Percentiles rank a stretch among this genome's conserved stretches.
These are phyloP conservation scores for Garra rufa DNA, from an alignment of 2,113 vertebrate genomes.

Conservation along the genomic window DNA sequence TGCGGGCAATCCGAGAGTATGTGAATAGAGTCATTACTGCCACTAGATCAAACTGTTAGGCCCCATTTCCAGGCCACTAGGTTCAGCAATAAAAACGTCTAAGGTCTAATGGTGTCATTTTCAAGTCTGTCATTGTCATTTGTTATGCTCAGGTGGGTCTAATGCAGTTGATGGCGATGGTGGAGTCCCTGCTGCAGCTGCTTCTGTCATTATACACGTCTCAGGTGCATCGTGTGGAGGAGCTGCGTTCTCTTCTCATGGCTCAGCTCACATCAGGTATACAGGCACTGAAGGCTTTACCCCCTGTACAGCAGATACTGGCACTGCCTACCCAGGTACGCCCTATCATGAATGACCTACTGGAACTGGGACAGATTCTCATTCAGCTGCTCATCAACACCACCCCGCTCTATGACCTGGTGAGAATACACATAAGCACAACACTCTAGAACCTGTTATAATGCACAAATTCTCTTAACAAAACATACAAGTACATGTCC, in stretches of 20 bases:
- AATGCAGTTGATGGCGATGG: conserved; percentile 54
- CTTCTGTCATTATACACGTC: conserved; percentile 62
- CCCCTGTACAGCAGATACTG: conserved; percentile 54
- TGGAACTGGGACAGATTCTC: conserved; percentile 67
- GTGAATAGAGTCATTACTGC: conserved; percentile 26
- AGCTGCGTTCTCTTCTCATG: conserved; percentile 50
- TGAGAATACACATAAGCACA: conserved; percentile 47
- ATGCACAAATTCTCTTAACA: neutral
- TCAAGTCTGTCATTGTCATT: neutral
- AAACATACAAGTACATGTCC: neutral
- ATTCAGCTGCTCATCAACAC: conserved; percentile 74
- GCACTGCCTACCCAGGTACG: conserved; percentile 63
- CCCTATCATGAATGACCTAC: conserved; percentile 61
- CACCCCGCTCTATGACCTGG: conserved; percentile 73
- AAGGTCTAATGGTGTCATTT: neutral
- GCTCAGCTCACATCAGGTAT: conserved; percentile 28
- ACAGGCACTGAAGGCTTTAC: conserved; percentile 56
- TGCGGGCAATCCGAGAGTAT: neutral
- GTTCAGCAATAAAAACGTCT: neutral
- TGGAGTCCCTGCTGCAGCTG: conserved; percentile 56
- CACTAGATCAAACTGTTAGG: neutral
- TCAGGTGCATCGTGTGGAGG: conserved; percentile 58
- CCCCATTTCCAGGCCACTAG: conserved; percentile 12
- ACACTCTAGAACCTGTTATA: neutral
- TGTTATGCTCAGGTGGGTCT: conserved; percentile 65